These are phyloP conservation scores for Cnemophilus loriae DNA, from an alignment of 2,113 vertebrate genomes.

Conservation along the genomic window DNA sequence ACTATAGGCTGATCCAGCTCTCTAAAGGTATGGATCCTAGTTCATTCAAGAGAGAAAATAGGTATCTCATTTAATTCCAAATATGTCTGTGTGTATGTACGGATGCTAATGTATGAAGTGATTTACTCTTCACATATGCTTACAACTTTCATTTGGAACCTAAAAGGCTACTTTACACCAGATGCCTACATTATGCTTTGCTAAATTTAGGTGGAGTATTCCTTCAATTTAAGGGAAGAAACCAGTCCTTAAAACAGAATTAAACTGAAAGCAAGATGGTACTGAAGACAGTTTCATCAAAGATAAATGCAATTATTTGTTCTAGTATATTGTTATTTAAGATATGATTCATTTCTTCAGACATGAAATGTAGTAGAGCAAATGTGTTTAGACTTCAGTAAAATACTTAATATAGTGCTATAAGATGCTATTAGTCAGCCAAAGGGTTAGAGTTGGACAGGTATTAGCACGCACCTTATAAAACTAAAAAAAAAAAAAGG, in stretches of 20 bases:
- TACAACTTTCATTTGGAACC: not conserved
- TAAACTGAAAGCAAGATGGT: not conserved
- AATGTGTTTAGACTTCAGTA: not conserved
- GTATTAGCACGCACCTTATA: not conserved
- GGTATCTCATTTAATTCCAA: not conserved
- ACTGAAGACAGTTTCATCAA: not conserved
- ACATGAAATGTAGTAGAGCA: not conserved
- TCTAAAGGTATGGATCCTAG: not conserved
- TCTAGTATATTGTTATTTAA: not conserved
- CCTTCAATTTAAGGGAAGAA: not conserved
- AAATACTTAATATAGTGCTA: not conserved
- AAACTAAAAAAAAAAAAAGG: not conserved
- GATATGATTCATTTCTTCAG: not conserved
- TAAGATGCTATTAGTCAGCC: not conserved
- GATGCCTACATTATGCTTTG: not conserved
- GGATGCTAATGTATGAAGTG: not conserved
- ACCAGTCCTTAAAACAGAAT: not conserved
- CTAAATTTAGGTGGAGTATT: not conserved
- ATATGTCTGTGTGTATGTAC: not conserved
- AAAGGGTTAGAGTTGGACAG: not conserved
- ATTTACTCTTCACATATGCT: not conserved
- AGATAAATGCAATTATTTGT: not conserved
- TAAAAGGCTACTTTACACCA: not conserved
- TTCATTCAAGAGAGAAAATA: not conserved
- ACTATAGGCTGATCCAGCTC: not conserved